Conservation (phyloP, 2,797 vertebrate genomes). For the Falco berigora region DNA sequence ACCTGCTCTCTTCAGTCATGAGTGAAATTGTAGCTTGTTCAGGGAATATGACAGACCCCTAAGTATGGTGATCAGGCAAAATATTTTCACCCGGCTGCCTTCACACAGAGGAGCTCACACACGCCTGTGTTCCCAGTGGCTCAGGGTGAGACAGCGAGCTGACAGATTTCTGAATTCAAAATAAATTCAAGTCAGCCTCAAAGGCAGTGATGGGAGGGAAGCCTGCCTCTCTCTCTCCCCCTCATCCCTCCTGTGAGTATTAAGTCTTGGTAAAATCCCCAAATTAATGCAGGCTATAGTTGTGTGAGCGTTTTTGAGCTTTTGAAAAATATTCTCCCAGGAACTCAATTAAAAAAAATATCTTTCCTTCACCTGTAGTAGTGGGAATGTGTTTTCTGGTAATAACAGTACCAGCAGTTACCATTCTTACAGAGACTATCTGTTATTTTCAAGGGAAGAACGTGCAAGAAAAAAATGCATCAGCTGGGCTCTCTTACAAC, state of each 20-base stretch:
- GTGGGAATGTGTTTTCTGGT: background rate
- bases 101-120: slow-evolving; percentile 6
- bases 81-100: slow-evolving; percentile 37
- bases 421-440: background rate
- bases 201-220: background rate
- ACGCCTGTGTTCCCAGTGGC: background rate
- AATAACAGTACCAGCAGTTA: background rate
- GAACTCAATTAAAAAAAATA: background rate
- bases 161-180: slow-evolving; percentile 31
- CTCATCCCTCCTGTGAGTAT: background rate
- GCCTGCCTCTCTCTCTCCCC: background rate
- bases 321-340: background rate
- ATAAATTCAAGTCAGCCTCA: slow-evolving; percentile 1
- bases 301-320: background rate
- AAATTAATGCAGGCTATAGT: background rate
- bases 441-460: background rate
- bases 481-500: background rate
- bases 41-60: slow-evolving; percentile 30
- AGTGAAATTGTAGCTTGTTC: slow-evolving; percentile 56
- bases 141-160: background rate
- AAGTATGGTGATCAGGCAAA: slow-evolving; percentile 49
- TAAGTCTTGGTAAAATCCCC: background rate
- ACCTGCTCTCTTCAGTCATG: slow-evolving; percentile 30
- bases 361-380: background rate
- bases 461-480: rapidly evolving